Percentiles rank a stretch among this genome's conserved stretches.
phyloP scores from a whole-genome alignment of 2,113 vertebrate species.

The Alosa alosa region DNA sequence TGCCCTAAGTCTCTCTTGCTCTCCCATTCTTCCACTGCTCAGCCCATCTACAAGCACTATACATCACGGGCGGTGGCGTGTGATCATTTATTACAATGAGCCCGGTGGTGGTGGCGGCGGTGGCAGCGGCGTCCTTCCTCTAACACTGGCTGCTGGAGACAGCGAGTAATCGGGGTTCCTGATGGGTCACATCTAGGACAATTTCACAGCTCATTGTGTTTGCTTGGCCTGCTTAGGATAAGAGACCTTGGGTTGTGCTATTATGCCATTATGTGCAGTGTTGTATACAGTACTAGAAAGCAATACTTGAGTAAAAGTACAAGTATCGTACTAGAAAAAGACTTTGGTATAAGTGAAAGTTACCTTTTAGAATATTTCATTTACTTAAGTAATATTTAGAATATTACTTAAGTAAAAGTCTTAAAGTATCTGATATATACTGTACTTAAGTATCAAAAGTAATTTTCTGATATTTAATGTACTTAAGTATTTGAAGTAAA shows the following conservation, averaged over 20 bases:
- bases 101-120: background rate
- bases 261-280: background rate
- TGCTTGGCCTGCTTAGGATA: slow-evolving; percentile 5
- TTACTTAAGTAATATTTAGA: too few species aligned
- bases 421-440: too few species aligned
- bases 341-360: too few species aligned
- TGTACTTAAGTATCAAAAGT: too few species aligned
- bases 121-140: background rate
- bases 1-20: background rate
- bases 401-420: too few species aligned
- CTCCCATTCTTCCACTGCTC: background rate
- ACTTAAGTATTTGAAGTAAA: too few species aligned
- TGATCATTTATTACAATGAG: slow-evolving; percentile 26
- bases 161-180: background rate
- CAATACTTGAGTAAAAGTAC: too few species aligned
- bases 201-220: slow-evolving; percentile 11
- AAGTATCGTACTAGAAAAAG: too few species aligned
- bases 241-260: background rate
- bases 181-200: background rate
- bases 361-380: too few species aligned
- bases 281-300: too few species aligned
- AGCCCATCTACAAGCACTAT: slow-evolving; percentile 1
- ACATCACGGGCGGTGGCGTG: background rate
- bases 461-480: too few species aligned
- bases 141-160: background rate